Evolutionary conservation across 2,888 invertebrate genomes (phyloP).

Genomic region (Metallyticus violacea): DNA sequence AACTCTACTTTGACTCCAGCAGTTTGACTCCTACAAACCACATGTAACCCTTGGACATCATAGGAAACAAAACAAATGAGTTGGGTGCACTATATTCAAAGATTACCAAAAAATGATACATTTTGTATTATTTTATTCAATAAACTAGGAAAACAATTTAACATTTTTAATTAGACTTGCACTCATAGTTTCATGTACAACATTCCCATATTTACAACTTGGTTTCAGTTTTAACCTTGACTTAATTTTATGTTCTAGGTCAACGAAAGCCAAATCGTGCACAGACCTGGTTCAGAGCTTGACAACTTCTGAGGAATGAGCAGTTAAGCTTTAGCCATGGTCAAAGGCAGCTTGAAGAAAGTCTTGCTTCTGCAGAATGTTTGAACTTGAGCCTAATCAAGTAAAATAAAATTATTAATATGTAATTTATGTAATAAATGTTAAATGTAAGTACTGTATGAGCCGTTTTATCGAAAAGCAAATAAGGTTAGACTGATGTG

Average conservation of each 20-base stretch:
- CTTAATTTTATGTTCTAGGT: slow-evolving; percentile 52
- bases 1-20: too few species aligned
- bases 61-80: too few species aligned
- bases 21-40: too few species aligned
- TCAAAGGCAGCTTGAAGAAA: neutral
- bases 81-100: too few species aligned
- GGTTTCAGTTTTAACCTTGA: neutral
- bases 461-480: neutral
- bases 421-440: neutral
- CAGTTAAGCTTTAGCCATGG: neutral
- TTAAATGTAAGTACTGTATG: neutral
- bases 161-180: too few species aligned
- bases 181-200: too few species aligned
- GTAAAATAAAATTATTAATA: neutral
- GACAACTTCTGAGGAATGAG: slow-evolving; percentile 17
- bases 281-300: slow-evolving; percentile 61
- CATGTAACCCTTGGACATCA: too few species aligned
- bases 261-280: slow-evolving; percentile 70
- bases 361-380: neutral
- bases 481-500: neutral
- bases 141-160: too few species aligned
- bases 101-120: too few species aligned
- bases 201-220: too few species aligned
- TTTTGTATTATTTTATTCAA: too few species aligned
- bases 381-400: neutral